Conservation (phyloP, 2,888 invertebrate genomes). For the Tipula unca region DNA sequence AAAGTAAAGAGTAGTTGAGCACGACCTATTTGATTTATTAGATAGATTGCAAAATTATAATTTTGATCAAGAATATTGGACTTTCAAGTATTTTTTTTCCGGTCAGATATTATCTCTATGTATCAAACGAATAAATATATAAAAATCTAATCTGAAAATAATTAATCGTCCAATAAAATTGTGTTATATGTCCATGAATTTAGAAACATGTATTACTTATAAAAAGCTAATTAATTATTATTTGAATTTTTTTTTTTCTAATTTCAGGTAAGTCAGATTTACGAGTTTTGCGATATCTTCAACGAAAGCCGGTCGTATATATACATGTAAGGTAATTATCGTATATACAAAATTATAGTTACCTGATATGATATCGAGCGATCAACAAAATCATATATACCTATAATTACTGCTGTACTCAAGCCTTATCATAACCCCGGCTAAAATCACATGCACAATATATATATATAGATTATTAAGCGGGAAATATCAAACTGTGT, state of each 20-base stretch:
- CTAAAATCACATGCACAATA: too few relatives aligned
- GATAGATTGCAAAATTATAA: not conserved
- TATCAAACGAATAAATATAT: not conserved
- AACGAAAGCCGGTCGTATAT: not conserved
- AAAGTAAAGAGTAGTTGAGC: too few relatives aligned
- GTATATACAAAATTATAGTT: too few relatives aligned
- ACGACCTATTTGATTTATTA: too few relatives aligned
- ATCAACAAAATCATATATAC: too few relatives aligned
- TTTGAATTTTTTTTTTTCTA: not conserved
- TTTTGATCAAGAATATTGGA: not conserved
- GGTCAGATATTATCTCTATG: not conserved
- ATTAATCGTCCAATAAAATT: not conserved
- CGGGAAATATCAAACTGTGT: not conserved
- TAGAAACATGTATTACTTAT: not conserved
- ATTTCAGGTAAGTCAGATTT: not conserved
- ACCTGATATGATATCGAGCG: not conserved
- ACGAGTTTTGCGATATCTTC: not conserved
- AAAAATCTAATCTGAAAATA: not conserved
- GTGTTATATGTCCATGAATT: not conserved
- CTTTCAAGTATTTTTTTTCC: not conserved
- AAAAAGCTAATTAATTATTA: not conserved
- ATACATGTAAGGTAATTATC: too few relatives aligned
- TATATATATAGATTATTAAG: not conserved
- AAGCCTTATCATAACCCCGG: too few relatives aligned
- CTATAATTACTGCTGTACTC: too few relatives aligned